Base-by-base conservation (phyloP, 2,113 vertebrate species). In the Pica pica region DNA sequence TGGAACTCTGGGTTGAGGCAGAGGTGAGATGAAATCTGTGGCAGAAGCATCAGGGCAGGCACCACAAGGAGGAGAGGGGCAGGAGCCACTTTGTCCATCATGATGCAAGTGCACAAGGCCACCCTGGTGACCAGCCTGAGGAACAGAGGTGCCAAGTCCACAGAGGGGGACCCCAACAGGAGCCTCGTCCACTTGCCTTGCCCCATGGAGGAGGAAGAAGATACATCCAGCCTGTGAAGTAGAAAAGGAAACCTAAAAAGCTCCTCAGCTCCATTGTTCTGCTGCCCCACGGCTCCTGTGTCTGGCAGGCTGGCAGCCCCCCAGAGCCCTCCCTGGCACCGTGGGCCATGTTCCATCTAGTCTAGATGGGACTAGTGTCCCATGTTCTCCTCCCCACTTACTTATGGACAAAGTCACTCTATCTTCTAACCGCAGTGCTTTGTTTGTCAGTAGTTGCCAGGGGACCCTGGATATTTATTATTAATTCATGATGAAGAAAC, bases 401-500 rank as follows among this genome's bases (percentile, higher is more conserved):
- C 22, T 91, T 90, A 86, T 10, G 17, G 93, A 91, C 50, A 70
- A 89, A 69, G 12, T 44, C 1, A 18, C 89, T 77, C 69, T 63
- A 3, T 61, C 41, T 52, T 96, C 79, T 64, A 39, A 56, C 60
- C 19, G 6, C 3, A 35, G 47, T 83, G 28, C 79, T 50, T 52
- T 81, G 63, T 53, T 85, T 89, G 33, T 52, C 44, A 90, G 70
- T 77, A 91, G 78, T 87, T 41, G 35, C 86, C 92, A 92, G 71
- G 11, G 6, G 60, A 83, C 65, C 71, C 83, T 69, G 41, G n/a
- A 28, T 44, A 70, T 94, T 81, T 93, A 78, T 92, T 96, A 59
- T 87, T 96, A n/a, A 39, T 74, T 86, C 46, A 31, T 27, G 12
- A 91, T 60, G 52, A 87, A 64, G 85, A 92, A 96, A 79, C 39